Evolutionary conservation across 92 coral and sea anemone genomes (phyloP), one percentile per base, ranked within the genome.

Genomic region (Porites evermanni): DNA sequence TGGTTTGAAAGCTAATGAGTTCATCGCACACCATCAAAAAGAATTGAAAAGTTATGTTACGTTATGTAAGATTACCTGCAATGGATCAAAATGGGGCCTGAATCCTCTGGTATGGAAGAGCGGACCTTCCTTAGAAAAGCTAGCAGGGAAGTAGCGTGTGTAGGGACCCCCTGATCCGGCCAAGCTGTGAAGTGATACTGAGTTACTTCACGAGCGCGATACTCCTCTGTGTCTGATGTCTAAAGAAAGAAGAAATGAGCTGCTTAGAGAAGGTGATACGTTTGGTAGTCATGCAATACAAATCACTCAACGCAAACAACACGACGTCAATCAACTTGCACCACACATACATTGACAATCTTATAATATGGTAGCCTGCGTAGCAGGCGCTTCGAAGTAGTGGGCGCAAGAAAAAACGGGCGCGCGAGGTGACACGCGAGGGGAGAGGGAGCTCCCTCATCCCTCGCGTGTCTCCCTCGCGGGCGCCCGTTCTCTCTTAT

Each of bases 111-210:
- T 16, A 92, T 76, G 20, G 94, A 82, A 26, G 88, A 80, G 68
- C 95, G 86, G 89, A 94, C 92, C 58, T 93, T 92, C 77, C 92
- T 88, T 68, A 94, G 69, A 69, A 94, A 92, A 72, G 95, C 88
- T 79, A 94, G 84, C 58, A 94, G 82, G n/a, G 95, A 94, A 24
- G 98, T 94, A 0, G 95, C 98, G 61, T 94, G 98, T 19, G 95
- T 85, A 16, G 98, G 98, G 59, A 94, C 98, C 64, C 98, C 95
- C 59, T 94, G 98, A 88, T 94, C 94, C 8, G 98, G 98, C 98
- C 98, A 94, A 70, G 98, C 95, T 67, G 93, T 94, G 79, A 93
- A 94, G 53, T 94, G 98, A 83, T 88, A 94, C 93, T 94, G 98
- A 0, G 80, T 86, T 20, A 94, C 93, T 20, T 93, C 89, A 77